Evolutionary conservation across 92 coral and sea anemone genomes (phyloP).

Genomic region (Montipora capitata): DNA sequence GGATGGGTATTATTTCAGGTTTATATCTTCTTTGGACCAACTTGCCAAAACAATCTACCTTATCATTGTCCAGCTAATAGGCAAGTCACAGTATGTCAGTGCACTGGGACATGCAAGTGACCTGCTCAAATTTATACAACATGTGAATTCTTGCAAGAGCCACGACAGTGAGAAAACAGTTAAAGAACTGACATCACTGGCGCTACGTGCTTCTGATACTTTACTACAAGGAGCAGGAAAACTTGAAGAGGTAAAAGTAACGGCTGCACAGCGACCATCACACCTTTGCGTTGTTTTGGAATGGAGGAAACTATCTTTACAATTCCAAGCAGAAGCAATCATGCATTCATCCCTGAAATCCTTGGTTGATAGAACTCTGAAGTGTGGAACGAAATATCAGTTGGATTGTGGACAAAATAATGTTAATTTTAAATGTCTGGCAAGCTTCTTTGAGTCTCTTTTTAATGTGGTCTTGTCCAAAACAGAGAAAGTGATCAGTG

Average conservation of each 20-base stretch:
- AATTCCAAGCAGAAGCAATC: conserved; percentile 72
- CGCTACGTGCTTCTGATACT: conserved; percentile 64
- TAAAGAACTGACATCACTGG: conserved; percentile 70
- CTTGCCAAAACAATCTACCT: conserved; percentile 77
- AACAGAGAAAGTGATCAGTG: conserved; percentile 1
- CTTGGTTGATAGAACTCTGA: conserved; percentile 75
- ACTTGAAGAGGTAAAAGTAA: conserved; percentile 57
- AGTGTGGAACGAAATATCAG: conserved; percentile 81
- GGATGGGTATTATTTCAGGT: conserved; percentile 74
- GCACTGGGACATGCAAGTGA: conserved; percentile 73
- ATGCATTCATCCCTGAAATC: conserved; percentile 55
- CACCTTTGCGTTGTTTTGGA: conserved; percentile 60
- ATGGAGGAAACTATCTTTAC: conserved; percentile 72
- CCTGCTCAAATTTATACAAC: conserved; percentile 73
- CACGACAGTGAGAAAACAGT: conserved; percentile 44
- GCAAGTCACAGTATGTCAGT: conserved; percentile 58
- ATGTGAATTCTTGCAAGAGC: conserved; percentile 63
- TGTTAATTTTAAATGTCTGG: conserved; percentile 35
- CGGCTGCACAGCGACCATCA: conserved; percentile 2
- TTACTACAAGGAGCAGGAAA: conserved; percentile 81
- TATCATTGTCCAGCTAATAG: conserved; percentile 73
- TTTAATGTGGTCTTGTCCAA: conserved; percentile 44
- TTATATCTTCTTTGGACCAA: conserved; percentile 78
- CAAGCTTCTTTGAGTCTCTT: conserved; percentile 54
- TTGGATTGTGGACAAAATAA: conserved; percentile 69